phyloP scores from a whole-genome alignment of 2,113 vertebrate genomes.

The Halichoerus grypus region DNA sequence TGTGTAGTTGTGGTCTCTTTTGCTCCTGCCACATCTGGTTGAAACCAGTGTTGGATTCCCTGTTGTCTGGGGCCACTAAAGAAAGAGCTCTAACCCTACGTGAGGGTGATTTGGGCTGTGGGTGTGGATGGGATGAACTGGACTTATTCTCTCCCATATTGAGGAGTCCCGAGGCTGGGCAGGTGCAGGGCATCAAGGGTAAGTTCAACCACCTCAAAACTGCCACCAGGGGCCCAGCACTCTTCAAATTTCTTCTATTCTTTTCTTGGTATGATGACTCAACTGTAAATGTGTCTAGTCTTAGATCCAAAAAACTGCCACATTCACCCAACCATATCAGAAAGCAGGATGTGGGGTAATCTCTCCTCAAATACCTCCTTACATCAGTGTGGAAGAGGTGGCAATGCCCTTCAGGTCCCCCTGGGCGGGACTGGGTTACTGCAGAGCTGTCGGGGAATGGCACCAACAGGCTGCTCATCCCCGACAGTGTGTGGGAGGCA shows the following conservation, averaged over 20 bases:
- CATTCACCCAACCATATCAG: not conserved
- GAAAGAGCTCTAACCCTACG: not conserved
- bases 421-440: too few relatives aligned
- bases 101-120: not conserved
- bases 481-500: not conserved
- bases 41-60: not conserved
- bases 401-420: not conserved
- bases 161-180: not conserved
- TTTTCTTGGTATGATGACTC: not conserved
- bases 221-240: not conserved
- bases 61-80: not conserved
- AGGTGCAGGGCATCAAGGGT: not conserved
- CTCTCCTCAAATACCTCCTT: not conserved
- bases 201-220: not conserved
- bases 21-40: not conserved
- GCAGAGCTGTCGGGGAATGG: not conserved
- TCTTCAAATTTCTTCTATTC: not conserved
- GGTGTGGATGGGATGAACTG: too few relatives aligned
- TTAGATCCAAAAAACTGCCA: not conserved
- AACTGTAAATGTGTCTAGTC: not conserved
- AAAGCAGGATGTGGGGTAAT: not conserved
- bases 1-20: not conserved
- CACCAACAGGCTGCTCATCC: too few relatives aligned
- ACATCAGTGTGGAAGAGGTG: not conserved
- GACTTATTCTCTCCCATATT: not conserved